Base-by-base conservation (phyloP, 2,113 vertebrate genomes). In the Arvicanthis niloticus region DNA sequence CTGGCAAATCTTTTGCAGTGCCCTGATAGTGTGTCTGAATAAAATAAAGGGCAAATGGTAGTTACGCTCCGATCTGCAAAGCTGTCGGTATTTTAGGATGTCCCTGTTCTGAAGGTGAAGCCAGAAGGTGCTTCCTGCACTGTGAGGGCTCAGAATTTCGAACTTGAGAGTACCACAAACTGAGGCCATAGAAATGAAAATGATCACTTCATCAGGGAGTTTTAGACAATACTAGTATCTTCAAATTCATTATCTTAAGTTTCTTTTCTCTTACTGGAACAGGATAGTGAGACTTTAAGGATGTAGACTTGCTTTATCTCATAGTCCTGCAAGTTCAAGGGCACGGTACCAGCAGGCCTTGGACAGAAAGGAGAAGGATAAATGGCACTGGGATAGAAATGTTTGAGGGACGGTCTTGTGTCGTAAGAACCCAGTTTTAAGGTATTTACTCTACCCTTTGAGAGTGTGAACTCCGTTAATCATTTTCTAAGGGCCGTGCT, bases 1-100 rank as follows among this genome's bases (percentile, higher is more conserved):
- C 77, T 76, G 92, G 92, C n/a, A 91, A 96, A n/a, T 78, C 67
- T 93, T 68, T 93, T 78, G 76, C 48, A 82, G 37, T 1, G 29
- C 80, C 88, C 53, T 92, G 42, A 29, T 40, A 13, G 13, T 80
- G 40, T 45, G 21, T 65, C 77, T 96, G 60, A 96, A 91, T 88
- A 84, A 92, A 95, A 73, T 15, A 48, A 95, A 88, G 67, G 45
- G 48, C 58, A 75, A 53, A 68, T 95, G 21, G 81, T 81, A 67
- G 70, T 87, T 19, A 62, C 48, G 37, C 31, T 12, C 77, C 42
- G 81, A 86, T 86, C 48, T 68, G 22, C 29, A 91, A 13, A 91
- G n/a, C 34, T 80, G 34, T 89, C 67, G 60, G 51, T 31, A 87
- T 93, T 92, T 96, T 58, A 70, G 73, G 68, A 40, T 95, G 62